A percentile compares a stretch with the other conserved stretches of the same genome.
Conservation (phyloP, 2,113 vertebrate species). For the Hippocampus zosterae region DNA sequence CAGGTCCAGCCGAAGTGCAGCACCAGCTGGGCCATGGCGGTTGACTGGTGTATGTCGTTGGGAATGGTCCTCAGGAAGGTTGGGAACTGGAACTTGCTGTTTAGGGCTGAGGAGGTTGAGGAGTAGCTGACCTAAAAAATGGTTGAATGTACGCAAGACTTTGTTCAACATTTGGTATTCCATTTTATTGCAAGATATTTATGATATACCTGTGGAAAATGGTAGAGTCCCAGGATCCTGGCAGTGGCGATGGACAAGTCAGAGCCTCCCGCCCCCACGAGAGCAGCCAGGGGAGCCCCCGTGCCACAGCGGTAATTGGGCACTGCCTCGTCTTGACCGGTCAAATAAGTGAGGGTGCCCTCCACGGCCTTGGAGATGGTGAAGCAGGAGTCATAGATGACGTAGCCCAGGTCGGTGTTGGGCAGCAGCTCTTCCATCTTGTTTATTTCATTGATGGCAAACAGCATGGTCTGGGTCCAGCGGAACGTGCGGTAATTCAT, state of each 20-base stretch:
- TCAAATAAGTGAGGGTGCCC: constrained; percentile 77
- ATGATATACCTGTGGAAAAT: constrained; percentile 76
- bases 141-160: background rate
- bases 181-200: background rate
- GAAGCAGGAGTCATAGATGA: constrained; percentile 82
- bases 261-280: constrained; percentile 78
- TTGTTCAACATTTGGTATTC: background rate
- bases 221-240: constrained; percentile 80
- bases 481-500: constrained; percentile 82
- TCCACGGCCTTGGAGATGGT: constrained; percentile 82
- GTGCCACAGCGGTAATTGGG: constrained; percentile 80
- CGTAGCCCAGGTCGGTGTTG: constrained; percentile 75
- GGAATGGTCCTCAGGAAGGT: constrained; percentile 77
- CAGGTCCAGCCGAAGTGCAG: constrained; percentile 82
- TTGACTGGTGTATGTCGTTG: constrained; percentile 72
- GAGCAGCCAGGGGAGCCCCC: constrained; percentile 71
- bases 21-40: constrained; percentile 74
- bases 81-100: constrained; percentile 82
- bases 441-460: constrained; percentile 81
- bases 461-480: constrained; percentile 84
- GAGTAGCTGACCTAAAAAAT: constrained; percentile 75
- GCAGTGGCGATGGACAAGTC: constrained; percentile 80
- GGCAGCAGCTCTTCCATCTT: constrained; percentile 68
- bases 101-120: constrained; percentile 76
- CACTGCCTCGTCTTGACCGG: constrained; percentile 80